Conservation (phyloP, 2,797 vertebrate genomes). For the Morelia viridis region DNA sequence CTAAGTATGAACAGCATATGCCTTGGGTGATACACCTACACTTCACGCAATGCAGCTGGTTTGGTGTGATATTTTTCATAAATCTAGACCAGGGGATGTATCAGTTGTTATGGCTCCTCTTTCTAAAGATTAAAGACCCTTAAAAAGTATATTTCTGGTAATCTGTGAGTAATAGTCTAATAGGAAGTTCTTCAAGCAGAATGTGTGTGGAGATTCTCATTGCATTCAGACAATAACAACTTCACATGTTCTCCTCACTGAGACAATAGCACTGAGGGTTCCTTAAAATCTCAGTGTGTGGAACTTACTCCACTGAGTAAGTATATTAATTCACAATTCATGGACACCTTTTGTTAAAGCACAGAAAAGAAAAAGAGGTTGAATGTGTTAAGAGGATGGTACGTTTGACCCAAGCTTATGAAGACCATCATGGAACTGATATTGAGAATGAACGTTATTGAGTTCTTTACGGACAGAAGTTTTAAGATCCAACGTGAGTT, state of each 20-base stretch:
- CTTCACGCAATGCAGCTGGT: conserved; percentile 22
- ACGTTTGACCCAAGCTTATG: conserved; percentile 8
- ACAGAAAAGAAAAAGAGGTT: not conserved
- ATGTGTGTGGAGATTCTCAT: not conserved
- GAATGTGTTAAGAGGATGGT: not conserved
- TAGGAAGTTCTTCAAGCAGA: conserved; percentile 25
- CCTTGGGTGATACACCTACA: not conserved
- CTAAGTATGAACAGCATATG: conserved; percentile 12
- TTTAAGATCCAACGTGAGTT: not conserved
- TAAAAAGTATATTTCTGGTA: conserved; percentile 22
- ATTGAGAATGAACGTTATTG: not conserved
- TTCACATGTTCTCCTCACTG: not conserved
- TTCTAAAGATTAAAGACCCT: conserved; percentile 34
- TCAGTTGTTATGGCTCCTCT: conserved; percentile 43
- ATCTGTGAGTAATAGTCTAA: conserved; percentile 25
- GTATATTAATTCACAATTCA: not conserved
- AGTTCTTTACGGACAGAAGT: not conserved
- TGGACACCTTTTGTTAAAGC: not conserved
- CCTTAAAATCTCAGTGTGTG: not conserved
- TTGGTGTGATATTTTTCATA: conserved; percentile 41
- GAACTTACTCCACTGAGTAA: not conserved
- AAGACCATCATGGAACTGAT: conserved; percentile 27
- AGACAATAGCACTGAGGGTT: not conserved
- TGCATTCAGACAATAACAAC: not conserved
- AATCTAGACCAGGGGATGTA: conserved; percentile 26